These are phyloP conservation scores for Hozukius guyotensis DNA, from an alignment of 2,797 vertebrate species.

Conservation along the genomic window DNA sequence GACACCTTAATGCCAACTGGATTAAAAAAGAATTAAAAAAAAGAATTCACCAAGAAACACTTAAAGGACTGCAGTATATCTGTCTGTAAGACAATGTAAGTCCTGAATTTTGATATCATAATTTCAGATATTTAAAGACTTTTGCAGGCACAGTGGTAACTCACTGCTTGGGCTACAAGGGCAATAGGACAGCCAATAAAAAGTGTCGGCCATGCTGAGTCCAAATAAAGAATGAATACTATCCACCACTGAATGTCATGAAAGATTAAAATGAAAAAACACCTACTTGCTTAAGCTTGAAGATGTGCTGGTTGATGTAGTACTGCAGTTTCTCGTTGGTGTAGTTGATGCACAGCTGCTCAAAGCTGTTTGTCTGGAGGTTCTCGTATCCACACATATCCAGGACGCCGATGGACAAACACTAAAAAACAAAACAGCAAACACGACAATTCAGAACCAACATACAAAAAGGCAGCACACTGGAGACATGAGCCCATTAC, in stretches of 20 bases:
- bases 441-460: background rate
- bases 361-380: constrained; percentile 92
- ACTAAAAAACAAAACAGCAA: constrained; percentile 75
- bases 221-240: background rate
- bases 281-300: constrained; percentile 90
- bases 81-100: background rate
- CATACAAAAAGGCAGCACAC: background rate
- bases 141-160: background rate
- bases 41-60: background rate
- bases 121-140: background rate
- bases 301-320: constrained; percentile 94
- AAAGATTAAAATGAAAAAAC: background rate
- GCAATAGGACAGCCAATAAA: background rate
- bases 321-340: constrained; percentile 92
- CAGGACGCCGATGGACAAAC: constrained; percentile 92
- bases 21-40: background rate
- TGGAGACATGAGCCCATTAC: background rate
- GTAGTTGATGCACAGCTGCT: constrained; percentile 98
- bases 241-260: background rate
- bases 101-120: background rate
- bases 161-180: background rate
- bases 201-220: no score
- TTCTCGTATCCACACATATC: constrained; percentile 98
- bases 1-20: background rate
- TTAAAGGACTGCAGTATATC: background rate